A percentile compares a stretch with the other conserved stretches of the same genome.
Evolutionary conservation across 2,113 vertebrate species (phyloP).

Genomic region (Menura novaehollandiae): DNA sequence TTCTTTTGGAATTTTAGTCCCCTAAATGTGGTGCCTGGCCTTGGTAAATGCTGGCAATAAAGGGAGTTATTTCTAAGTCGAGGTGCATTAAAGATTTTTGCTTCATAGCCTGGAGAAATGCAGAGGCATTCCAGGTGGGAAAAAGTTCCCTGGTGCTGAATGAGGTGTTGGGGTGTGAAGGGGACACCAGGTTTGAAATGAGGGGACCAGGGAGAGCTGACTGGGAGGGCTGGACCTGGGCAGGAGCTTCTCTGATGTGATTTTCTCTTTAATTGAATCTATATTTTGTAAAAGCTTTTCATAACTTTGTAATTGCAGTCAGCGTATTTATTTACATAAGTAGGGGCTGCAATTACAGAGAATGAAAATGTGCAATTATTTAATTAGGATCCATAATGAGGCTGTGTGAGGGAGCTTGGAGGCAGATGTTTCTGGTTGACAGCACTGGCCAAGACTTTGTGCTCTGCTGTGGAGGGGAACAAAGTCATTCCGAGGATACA

Average conservation of each 20-base stretch:
- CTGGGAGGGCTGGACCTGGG: neutral
- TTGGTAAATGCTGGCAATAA: fast-evolving
- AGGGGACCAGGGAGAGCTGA: neutral
- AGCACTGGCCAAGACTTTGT: neutral
- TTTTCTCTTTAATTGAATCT: conserved; percentile 9
- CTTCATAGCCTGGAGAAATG: neutral
- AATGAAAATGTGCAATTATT: conserved; percentile 56
- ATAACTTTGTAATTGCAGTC: conserved; percentile 27
- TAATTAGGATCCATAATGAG: conserved; percentile 51
- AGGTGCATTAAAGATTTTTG: neutral
- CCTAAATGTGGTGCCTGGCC: fast-evolving
- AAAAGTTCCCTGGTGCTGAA: neutral
- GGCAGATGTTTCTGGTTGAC: neutral
- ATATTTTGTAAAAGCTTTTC: conserved; percentile 33
- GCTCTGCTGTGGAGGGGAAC: neutral
- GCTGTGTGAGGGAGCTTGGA: neutral
- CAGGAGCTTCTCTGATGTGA: neutral
- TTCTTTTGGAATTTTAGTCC: neutral
- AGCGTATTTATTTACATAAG: conserved; percentile 55
- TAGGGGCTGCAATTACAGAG: conserved; percentile 46
- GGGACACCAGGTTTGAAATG: neutral
- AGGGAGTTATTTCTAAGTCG: neutral
- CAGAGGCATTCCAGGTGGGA: neutral
- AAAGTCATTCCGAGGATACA: neutral
- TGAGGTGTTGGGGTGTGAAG: neutral